Conservation (phyloP, 2,888 invertebrate species). For the Ochropleura leucogaster region DNA sequence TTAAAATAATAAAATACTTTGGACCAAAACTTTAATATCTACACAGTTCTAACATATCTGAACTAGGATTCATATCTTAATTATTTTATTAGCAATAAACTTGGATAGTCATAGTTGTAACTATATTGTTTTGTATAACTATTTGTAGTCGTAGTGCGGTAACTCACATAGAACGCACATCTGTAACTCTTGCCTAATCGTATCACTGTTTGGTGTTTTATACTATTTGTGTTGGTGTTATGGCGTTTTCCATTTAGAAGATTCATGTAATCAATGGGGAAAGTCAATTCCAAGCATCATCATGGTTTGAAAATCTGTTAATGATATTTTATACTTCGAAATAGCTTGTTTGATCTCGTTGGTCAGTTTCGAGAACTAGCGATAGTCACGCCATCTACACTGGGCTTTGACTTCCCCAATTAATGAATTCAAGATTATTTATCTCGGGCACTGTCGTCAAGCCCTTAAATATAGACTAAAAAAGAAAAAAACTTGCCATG, state of each 20-base stretch:
- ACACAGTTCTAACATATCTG: slow-evolving; percentile 86
- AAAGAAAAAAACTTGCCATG: neutral
- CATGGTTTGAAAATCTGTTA: neutral
- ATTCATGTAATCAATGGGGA: neutral
- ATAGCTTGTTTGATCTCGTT: neutral
- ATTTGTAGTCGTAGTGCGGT: slow-evolving; percentile 63
- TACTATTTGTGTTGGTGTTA: slow-evolving; percentile 68
- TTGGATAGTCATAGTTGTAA: slow-evolving; percentile 71
- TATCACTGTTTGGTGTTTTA: slow-evolving; percentile 70
- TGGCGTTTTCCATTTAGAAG: slow-evolving; percentile 70
- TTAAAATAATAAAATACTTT: slow-evolving; percentile 70
- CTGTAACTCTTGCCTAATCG: slow-evolving; percentile 76
- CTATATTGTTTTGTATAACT: slow-evolving; percentile 68
- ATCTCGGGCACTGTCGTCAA: neutral
- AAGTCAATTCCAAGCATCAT: neutral
- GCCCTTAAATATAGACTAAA: neutral
- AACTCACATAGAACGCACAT: slow-evolving; percentile 70
- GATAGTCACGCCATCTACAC: neutral
- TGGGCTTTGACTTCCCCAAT: neutral
- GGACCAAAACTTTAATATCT: slow-evolving; percentile 85
- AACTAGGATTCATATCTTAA: slow-evolving; percentile 83
- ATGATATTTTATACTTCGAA: neutral
- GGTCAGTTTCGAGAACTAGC: neutral
- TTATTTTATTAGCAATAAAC: slow-evolving; percentile 84
- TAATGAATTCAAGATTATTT: neutral